Conservation (phyloP, 2,888 invertebrate species). For the Junonia oenone region DNA sequence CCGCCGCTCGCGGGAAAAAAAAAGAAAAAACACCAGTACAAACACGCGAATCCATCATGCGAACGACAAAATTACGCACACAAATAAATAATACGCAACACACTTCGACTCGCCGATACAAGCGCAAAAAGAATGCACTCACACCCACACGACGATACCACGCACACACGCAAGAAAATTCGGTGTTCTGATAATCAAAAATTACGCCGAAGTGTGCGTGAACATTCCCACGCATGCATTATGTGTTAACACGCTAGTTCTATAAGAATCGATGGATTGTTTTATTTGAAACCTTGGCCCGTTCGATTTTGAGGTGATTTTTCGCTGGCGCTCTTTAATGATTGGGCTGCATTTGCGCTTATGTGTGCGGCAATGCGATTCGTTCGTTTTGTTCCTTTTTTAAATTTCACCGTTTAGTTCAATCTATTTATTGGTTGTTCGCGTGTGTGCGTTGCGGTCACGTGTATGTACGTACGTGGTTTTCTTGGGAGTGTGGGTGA, state of each 20-base stretch:
- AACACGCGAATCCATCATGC: constrained; percentile 71
- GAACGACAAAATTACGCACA: constrained; percentile 63
- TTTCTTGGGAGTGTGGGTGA: constrained; percentile 36
- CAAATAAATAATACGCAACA: constrained; percentile 39
- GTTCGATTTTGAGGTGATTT: constrained; percentile 32
- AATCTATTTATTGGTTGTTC: constrained; percentile 76
- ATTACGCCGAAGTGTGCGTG: constrained; percentile 45
- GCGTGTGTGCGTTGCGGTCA: constrained; percentile 61
- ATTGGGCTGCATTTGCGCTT: constrained; percentile 64
- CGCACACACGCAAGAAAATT: constrained; percentile 57
- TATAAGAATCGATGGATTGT: constrained; percentile 39
- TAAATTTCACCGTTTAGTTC: constrained; percentile 80
- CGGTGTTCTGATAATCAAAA: constrained; percentile 75
- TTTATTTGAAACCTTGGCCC: constrained; percentile 40
- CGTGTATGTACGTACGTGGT: constrained; percentile 41
- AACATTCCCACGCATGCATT: constrained; percentile 63
- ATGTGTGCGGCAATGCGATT: constrained; percentile 65
- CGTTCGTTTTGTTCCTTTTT: constrained; percentile 78
- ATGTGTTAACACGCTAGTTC: constrained; percentile 69
- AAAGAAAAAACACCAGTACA: constrained; percentile 68
- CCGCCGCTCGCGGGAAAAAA: constrained; percentile 55
- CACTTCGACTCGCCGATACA: constrained; percentile 47
- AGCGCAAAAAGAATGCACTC: constrained; percentile 60
- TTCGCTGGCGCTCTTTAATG: constrained; percentile 48
- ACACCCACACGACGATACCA: constrained; percentile 45